Base-by-base conservation (phyloP, 2,797 vertebrate species). In the Pteronotus mesoamericanus region DNA sequence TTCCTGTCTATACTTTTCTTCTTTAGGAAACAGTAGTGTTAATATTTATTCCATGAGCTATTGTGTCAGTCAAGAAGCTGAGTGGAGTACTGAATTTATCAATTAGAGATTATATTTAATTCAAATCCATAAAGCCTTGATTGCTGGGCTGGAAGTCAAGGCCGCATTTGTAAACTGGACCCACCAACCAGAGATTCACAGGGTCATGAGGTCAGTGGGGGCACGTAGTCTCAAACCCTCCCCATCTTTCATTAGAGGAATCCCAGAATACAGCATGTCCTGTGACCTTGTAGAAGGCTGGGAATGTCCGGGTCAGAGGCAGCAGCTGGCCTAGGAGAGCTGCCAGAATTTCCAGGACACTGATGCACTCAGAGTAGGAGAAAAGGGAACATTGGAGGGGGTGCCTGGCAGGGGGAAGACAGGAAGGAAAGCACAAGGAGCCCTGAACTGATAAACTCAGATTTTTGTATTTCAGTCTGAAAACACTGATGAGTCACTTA, bases 291-390 rank as follows among this genome's bases (percentile, higher is more conserved):
- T 21, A 68, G 91, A 95, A 96, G 91, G 84, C 91, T 90, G 94
- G 91, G 95, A 97, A 97, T 89, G 93, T 95, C 94, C 97, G 96
- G 96, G 97, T 97, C 97, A 96, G 91, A 97, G 91, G 95, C 96
- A 97, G 93, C 97, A 97, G 97, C 96, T 98, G 97, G 97, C 80
- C 93, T 90, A 97, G 95, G 95, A 96, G 93, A 75, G 53, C 46
- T 97, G 97, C 97, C 97, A 97, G 97, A 95, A 96, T 96, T 95
- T 96, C 87, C 84, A 69, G 95, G 96, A 97, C 96, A 96, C 89
- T 93, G 92, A 94, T 97, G 94, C 91, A 89, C 95, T 97, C 97
- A 97, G 95, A 97, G 96, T 37, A 94, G 93, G 86, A 96, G 96
- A 96, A 95, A 96, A 97, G 53, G 53, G 94, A 96, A 96, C 97